Evolutionary conservation across 2,113 vertebrate species (phyloP), one percentile per base, ranked within the genome.

Genomic region (Melierax canorus): DNA sequence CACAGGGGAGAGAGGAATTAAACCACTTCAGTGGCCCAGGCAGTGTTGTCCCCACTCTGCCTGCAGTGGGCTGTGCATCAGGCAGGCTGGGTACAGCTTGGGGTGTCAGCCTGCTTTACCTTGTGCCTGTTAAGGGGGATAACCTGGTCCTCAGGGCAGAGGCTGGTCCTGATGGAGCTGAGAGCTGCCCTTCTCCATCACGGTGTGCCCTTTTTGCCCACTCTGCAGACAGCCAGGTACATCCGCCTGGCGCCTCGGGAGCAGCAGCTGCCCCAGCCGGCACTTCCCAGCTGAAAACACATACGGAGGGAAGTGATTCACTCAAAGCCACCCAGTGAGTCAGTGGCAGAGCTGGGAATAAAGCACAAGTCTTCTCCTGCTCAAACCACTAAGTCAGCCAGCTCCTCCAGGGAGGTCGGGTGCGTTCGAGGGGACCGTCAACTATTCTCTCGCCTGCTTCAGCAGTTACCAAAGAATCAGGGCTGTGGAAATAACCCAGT

Each of bases 331-430:
- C 66, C 53, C 66, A 91, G 60, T 36, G 58, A 95, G 92, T 79
- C 63, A 48, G 78, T 79, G 78, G 74, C 56, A 95, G 92, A 91
- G 53, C 43, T 79, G 74, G 77, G 62, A 95, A 86, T 90, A 91
- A 79, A 96, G 85, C 78, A 58, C 84, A 94, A 90, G 75, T 60
- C 78, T 92, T 90, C 76, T 85, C 69, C 75, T 88, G 77, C 87
- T 90, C 77, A 87, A 90, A 75, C 62, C 56, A 45, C 45, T 81
- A 67, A 62, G 58, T 75, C 77, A 82, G 53, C 71, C 92, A 90
- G 53, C 67, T 82, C 83, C 82, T 91, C 81, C 5, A 0, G 74
- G 77, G 81, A 90, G 84, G 69, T 32, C 34, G 69, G n/a, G 50
- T 85, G 67, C n/a, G 17, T 94, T 94, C 1, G 7, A 94, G 69